Conservation (phyloP, 2,888 invertebrate species). For the Theretra japonica region DNA sequence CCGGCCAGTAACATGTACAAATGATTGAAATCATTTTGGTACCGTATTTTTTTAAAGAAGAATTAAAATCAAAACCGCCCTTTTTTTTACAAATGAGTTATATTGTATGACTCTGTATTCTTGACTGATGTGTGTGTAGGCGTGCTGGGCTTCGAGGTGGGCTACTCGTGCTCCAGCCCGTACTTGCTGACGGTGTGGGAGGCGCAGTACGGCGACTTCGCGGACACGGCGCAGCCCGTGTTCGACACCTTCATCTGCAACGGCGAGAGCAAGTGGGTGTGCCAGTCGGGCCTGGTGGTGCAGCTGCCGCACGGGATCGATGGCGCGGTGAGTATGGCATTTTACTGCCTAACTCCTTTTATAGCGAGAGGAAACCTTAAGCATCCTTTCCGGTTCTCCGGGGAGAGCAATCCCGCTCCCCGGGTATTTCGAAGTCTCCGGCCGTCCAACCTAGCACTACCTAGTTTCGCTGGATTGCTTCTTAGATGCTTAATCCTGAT, state of each 20-base stretch:
- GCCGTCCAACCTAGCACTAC: too few species aligned
- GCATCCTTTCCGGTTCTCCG: too few species aligned
- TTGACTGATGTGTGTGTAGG: slow-evolving; percentile 47
- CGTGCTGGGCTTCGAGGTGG: slow-evolving; percentile 90
- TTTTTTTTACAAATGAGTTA: too few species aligned
- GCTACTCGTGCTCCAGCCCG: slow-evolving; percentile 92
- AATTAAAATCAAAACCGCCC: too few species aligned
- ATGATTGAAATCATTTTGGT: too few species aligned
- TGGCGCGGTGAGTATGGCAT: slow-evolving; percentile 80
- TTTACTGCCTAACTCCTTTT: not conserved
- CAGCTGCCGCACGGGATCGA: slow-evolving; percentile 94
- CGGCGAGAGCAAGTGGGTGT: slow-evolving; percentile 93
- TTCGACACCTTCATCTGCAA: slow-evolving; percentile 86
- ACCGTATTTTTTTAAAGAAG: too few species aligned
- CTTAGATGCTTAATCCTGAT: too few species aligned
- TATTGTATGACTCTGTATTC: too few species aligned
- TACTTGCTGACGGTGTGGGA: slow-evolving; percentile 91
- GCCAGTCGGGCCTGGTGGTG: slow-evolving; percentile 91
- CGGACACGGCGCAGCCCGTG: slow-evolving; percentile 88
- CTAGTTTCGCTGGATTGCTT: too few species aligned
- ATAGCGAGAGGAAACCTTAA: not conserved
- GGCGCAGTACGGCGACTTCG: slow-evolving; percentile 95
- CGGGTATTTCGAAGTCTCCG: not conserved
- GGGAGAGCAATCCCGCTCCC: too few species aligned
- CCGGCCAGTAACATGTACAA: too few species aligned